Conservation (phyloP, 2,113 vertebrate genomes). For the Opisthocomus hoazin region DNA sequence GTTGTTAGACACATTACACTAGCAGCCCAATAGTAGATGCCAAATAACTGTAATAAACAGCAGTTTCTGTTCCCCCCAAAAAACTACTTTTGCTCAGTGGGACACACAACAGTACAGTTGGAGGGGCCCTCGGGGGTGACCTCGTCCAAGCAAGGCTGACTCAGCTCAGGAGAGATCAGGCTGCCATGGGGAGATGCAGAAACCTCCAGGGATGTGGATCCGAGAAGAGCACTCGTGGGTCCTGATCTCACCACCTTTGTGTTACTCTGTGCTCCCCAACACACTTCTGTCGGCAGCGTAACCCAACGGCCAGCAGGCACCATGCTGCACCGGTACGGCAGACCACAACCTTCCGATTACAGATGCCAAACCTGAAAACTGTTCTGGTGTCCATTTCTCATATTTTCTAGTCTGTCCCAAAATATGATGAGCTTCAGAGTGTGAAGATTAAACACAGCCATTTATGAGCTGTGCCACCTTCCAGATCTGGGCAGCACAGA, state of each 20-base stretch:
- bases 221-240: neutral
- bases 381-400: neutral
- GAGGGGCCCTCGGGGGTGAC: neutral
- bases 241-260: neutral
- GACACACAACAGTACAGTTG: neutral
- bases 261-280: neutral
- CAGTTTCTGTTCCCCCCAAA: neutral
- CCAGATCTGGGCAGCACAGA: neutral
- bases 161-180: neutral
- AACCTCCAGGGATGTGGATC: neutral
- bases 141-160: neutral
- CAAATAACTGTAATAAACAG: rapidly evolving
- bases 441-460: neutral
- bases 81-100: neutral
- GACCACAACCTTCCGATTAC: neutral
- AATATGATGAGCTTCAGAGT: neutral
- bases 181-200: neutral
- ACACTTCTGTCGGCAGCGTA: neutral
- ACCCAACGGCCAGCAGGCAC: rapidly evolving
- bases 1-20: neutral
- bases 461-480: neutral
- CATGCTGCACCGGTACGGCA: rapidly evolving
- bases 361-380: neutral
- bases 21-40: neutral
- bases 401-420: neutral